Base-by-base conservation (phyloP, 2,797 vertebrate genomes). In the Labeo calbasu region DNA sequence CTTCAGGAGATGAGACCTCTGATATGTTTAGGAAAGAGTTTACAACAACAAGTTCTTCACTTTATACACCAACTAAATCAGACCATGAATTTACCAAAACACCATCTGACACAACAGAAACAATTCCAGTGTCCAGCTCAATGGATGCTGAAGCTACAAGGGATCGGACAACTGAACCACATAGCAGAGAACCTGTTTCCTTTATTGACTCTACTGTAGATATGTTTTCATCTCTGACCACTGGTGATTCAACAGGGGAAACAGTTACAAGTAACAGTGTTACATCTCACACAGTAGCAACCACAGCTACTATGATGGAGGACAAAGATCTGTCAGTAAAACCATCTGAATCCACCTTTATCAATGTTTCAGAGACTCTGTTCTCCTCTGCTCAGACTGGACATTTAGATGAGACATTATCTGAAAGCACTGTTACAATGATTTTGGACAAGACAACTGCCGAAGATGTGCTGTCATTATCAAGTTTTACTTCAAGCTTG, bases 1-100 rank as follows among this genome's bases (percentile, higher is more conserved):
- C 36, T 7, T 88, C 86, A 48, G 25, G 86, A 50, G 85, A 85
- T 68, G 17, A 23, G 12, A 87, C 66, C 0, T 43, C 55, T 51
- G 78, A 83, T 1, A 23, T 17, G 2, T 48, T 55, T 23, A 61
- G 1, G 1, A 82, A 53, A 72, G 28, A 78, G 9, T 13, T 25
- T 1, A 19, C 77, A 23, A n/a, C 40, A 17, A 57, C 36, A 3
- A 46, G 3, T 36, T 11, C 13, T 59, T 69, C 77, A 65, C 19
- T 61, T 12, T 14, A 81, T 32, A 51, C 15, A 17, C 19, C 71
- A 66, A 57, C 12, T 1, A 11, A 17, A 83, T 23, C n/a, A 23
- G n/a, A 48, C 6, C 0, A 8, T 13, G 69, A 48, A 3, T 3
- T 23, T 0, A 48, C 13, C 4, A 23, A n/a, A 48, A 53, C 51